Base-by-base conservation (phyloP, 2,888 invertebrate genomes). In the Athetis lepigone region DNA sequence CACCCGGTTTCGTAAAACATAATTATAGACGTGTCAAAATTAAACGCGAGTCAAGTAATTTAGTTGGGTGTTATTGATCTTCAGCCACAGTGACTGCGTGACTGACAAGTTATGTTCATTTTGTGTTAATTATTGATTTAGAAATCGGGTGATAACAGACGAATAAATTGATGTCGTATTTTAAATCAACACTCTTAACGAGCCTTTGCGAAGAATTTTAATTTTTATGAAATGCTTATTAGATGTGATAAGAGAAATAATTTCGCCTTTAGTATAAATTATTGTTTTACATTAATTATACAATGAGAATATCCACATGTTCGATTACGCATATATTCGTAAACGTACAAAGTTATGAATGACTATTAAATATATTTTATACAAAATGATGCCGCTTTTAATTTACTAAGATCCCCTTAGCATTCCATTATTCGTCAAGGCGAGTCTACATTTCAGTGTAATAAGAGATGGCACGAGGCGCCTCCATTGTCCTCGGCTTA, bases 291-390 rank as follows among this genome's bases (percentile, higher is more conserved):
- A 61, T 63, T 55, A 50, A 61, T 63, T 55, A 50, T 45, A 51
- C 66, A 64, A 39, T 50, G 60, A 54, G 9, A 33, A 51, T 27
- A 55, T 63, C 55, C 25, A 57, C 55, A 43, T 64, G 70, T 46
- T 49, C 49, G 57, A 56, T 50, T 43, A 55, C 58, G 61, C 59
- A 33, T 42, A 78, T 77, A 46, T 52, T 47, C 61, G 72, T 56
- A 51, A 54, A 43, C 47, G 37, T 57, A 49, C 77, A 52, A 71
- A 51, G 75, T 61, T 73, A 69, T 65, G 23, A 73, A 65, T 51
- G 52, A 70, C 54, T 61, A 77, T 64, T 72, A 82, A 80, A 80
- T 75, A 82, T 75, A 82, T 82, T 81, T 81, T 78, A 58, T 72
- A 82, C 63, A 72, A 65, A 45, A 51, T 18, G 3, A 21, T 29